phyloP scores from a whole-genome alignment of 2,797 vertebrate genomes.

The Microcaecilia unicolor region DNA sequence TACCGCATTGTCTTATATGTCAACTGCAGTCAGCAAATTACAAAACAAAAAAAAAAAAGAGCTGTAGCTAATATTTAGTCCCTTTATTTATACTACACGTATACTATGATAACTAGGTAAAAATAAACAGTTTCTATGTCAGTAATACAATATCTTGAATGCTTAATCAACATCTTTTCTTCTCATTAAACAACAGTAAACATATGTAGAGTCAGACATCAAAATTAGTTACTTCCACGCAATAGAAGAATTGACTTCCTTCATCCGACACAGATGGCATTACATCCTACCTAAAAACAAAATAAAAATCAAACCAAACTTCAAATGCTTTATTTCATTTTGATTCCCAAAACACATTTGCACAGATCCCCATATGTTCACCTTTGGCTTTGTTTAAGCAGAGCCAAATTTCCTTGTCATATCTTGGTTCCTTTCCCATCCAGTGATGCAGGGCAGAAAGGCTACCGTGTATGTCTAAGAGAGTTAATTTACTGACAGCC shows the following conservation, averaged over 20 bases:
- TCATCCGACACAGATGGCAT: conserved; percentile 8
- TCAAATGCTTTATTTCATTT: conserved; percentile 28
- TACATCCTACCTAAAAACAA: conserved; percentile 28
- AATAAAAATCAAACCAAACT: conserved; percentile 23
- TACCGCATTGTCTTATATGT: no score
- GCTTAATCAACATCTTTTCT: conserved; percentile 10
- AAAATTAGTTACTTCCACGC: conserved; percentile 10
- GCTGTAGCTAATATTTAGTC: conserved; percentile 31
- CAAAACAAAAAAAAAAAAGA: no score
- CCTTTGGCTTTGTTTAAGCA: conserved; percentile 56
- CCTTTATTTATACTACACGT: not conserved
- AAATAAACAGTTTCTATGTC: conserved; percentile 11
- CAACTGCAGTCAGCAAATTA: no score
- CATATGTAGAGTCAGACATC: conserved; percentile 10
- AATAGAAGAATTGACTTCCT: conserved; percentile 10
- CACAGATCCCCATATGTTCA: conserved; percentile 45
- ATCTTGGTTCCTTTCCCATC: conserved; percentile 58
- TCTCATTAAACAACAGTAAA: conserved; percentile 30
- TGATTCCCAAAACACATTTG: conserved; percentile 41
- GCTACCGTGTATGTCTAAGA: conserved; percentile 60
- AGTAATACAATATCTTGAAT: conserved; percentile 7
- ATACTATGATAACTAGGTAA: conserved; percentile 6
- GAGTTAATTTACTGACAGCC: conserved; percentile 74
- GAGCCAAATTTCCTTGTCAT: conserved; percentile 74
- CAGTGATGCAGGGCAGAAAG: conserved; percentile 62